A percentile compares a stretch with the other conserved stretches of the same genome.
These are phyloP conservation scores for Andricus quercusramuli DNA, from an alignment of 2,888 invertebrate species.

Conservation along the genomic window DNA sequence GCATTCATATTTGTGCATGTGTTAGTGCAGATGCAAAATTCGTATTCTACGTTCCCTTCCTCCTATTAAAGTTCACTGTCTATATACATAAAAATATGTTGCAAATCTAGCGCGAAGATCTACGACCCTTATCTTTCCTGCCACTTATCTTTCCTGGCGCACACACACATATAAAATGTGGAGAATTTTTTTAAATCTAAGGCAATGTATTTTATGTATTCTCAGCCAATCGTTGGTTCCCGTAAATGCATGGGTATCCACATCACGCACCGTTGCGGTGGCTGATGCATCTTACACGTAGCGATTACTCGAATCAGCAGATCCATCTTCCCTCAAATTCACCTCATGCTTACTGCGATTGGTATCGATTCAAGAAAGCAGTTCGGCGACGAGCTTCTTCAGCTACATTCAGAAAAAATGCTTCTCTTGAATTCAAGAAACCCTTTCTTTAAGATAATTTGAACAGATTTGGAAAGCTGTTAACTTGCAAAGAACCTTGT, in stretches of 20 bases:
- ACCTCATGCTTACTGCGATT: background rate
- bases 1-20: conserved; percentile 21
- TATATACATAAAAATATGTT: background rate
- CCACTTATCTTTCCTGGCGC: background rate
- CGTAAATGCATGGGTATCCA: conserved; percentile 59
- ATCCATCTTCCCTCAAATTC: background rate
- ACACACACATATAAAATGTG: background rate
- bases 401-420: no score
- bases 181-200: background rate
- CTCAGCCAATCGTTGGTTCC: conserved; percentile 38
- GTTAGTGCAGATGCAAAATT: conserved; percentile 16
- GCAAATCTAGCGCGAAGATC: background rate
- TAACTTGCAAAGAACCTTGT: background rate
- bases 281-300: conserved; percentile 43
- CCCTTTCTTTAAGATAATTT: no score
- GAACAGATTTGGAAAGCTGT: no score
- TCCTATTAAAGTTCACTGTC: background rate
- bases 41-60: background rate
- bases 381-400: background rate
- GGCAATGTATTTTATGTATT: background rate
- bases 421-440: no score
- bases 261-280: conserved; percentile 65
- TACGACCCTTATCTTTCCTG: background rate
- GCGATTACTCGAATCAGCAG: conserved; percentile 53
- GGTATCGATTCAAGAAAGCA: background rate